A percentile compares a stretch with the other conserved stretches of the same genome.
Conservation (phyloP, 2,113 vertebrate genomes). For the Ancistrus triradiatus region DNA sequence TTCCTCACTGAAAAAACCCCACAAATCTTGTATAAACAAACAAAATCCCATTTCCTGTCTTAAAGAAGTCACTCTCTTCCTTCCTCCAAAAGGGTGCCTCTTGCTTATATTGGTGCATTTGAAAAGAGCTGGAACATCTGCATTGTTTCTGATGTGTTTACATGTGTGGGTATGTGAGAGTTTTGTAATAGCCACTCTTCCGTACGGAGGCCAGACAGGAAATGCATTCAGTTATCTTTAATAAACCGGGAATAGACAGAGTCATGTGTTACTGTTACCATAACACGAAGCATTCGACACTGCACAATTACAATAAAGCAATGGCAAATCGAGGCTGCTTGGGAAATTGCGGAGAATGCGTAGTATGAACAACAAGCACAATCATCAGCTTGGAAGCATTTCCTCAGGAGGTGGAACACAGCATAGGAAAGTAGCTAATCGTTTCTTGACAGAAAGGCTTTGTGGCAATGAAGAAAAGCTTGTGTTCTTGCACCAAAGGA, state of each 20-base stretch:
- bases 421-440: not conserved
- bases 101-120: no score
- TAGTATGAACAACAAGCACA: not conserved
- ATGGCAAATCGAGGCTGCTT: not conserved
- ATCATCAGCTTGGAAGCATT: not conserved
- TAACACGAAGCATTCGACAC: not conserved
- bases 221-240: slow-evolving; percentile 9
- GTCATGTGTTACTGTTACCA: not conserved
- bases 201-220: slow-evolving; percentile 10
- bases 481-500: not conserved
- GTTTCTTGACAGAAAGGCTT: not conserved
- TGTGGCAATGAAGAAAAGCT: not conserved
- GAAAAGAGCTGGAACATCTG: no score
- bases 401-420: not conserved
- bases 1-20: slow-evolving; percentile 35
- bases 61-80: no score
- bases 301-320: not conserved
- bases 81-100: no score
- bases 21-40: slow-evolving; percentile 44
- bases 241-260: not conserved
- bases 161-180: not conserved
- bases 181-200: not conserved
- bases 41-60: slow-evolving; percentile 49
- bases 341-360: not conserved
- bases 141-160: slow-evolving; percentile 6